Percentiles rank a stretch among this genome's conserved stretches.
Evolutionary conservation across 64 coral and sea anemone species (phyloP).

Genomic region (Catalaphyllia jardinei): DNA sequence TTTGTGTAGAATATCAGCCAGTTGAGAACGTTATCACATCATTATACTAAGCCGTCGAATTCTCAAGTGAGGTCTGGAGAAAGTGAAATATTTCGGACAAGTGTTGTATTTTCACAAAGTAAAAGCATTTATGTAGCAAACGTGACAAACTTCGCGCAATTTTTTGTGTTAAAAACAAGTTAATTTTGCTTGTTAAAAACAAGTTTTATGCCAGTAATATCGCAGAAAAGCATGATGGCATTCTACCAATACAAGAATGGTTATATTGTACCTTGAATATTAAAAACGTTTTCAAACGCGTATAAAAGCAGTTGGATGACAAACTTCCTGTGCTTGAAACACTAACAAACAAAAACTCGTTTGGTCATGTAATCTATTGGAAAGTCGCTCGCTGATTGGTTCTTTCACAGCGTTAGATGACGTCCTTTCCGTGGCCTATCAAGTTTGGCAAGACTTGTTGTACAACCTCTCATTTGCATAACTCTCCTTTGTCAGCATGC

Average conservation of each 20-base stretch:
- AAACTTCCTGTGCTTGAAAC: constrained; percentile 18
- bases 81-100: neutral
- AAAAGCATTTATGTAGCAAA: neutral
- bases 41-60: neutral
- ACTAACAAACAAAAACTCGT: constrained; percentile 8
- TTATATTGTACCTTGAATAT: constrained; percentile 14
- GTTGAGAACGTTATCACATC: neutral
- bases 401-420: neutral
- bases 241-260: neutral
- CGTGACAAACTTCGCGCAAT: neutral
- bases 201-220: neutral
- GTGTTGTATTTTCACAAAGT: neutral
- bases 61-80: neutral
- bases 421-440: neutral
- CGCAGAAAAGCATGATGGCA: neutral
- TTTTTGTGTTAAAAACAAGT: neutral
- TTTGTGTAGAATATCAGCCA: neutral
- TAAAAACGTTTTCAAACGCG: neutral
- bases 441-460: constrained; percentile 14
- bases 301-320: neutral
- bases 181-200: neutral
- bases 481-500: constrained; percentile 14
- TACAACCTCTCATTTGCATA: constrained; percentile 29
- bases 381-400: constrained; percentile 24
- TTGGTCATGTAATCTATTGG: neutral